phyloP scores from a whole-genome alignment of 2,113 vertebrate genomes.

The Vimba vimba region DNA sequence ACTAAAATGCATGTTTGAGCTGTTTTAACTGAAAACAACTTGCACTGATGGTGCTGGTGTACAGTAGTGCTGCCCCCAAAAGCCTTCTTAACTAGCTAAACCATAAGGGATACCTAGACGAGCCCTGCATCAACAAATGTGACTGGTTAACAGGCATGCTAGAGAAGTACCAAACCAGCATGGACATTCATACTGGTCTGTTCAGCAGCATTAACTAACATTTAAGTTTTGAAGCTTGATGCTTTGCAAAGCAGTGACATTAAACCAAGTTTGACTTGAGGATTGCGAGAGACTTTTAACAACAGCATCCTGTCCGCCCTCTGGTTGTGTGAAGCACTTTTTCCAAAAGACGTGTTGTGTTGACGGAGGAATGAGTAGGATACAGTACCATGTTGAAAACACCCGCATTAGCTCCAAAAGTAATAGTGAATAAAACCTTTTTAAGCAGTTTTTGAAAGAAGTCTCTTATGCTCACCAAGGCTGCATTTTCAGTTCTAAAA shows the following conservation, averaged over 20 bases:
- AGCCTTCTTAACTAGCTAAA: not conserved
- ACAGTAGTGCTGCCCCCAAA: not conserved
- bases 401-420: not conserved
- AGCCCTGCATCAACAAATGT: not conserved
- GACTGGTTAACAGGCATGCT: not conserved
- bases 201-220: not conserved
- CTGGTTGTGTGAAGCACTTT: not conserved
- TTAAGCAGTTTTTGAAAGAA: not conserved
- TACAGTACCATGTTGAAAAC: not conserved
- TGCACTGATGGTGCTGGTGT: too few species aligned
- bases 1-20: too few species aligned
- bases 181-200: not conserved
- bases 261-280: not conserved
- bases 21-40: too few species aligned
- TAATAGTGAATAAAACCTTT: not conserved
- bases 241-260: not conserved
- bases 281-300: not conserved
- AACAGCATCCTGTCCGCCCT: conserved; percentile 3
- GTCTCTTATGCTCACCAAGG: too few species aligned
- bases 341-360: conserved; percentile 1
- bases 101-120: not conserved
- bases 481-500: too few species aligned
- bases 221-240: not conserved
- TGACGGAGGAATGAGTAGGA: not conserved
- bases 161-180: not conserved